Evolutionary conservation across 2,888 invertebrate genomes (phyloP), one percentile per base, ranked within the genome.

Genomic region (Cactoblastis cactorum): DNA sequence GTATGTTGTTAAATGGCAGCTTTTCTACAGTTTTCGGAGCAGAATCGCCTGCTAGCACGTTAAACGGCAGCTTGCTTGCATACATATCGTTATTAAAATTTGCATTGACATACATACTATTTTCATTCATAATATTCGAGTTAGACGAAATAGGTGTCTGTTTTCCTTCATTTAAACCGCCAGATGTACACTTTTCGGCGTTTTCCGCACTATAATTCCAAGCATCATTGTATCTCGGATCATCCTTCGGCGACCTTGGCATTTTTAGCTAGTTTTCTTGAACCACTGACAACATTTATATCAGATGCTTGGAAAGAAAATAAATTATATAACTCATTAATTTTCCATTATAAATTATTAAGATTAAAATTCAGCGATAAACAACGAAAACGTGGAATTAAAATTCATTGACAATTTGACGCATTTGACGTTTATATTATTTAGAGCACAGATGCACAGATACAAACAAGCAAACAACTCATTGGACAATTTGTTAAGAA

Each of bases 191-290:
- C 61, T 77, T 82, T 56, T 85, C 86, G 55, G 71, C 69, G 57
- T 78, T 67, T 68, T 87, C 87, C 67, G 79, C 65, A 62, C 75
- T 77, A 68, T 83, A 89, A 67, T 83, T 87, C 90, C 90, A 90
- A 73, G 84, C 77, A 77, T 90, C 87, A 66, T 74, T 82, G 77
- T 79, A 88, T 70, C 81, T 77, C 59, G 84, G 78, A 75, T 88
- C 86, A 78, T 90, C 89, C 65, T 84, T 83, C 62, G 83, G 82
- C 83, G 87, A 86, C 84, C 90, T 89, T 84, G 88, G 86, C 90
- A 90, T 90, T 75, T 82, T 80, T 80, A 79, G 78, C 77, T 75
- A 77, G 64, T 67, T 71, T 67, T 68, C 56, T 65, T 59, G 63
- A 56, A 65, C 62, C 69, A 70, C 69, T 68, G 63, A 55, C 56